Conservation (phyloP, 1,140 invertebrate genomes). For the Rhyacophila brunnea region DNA sequence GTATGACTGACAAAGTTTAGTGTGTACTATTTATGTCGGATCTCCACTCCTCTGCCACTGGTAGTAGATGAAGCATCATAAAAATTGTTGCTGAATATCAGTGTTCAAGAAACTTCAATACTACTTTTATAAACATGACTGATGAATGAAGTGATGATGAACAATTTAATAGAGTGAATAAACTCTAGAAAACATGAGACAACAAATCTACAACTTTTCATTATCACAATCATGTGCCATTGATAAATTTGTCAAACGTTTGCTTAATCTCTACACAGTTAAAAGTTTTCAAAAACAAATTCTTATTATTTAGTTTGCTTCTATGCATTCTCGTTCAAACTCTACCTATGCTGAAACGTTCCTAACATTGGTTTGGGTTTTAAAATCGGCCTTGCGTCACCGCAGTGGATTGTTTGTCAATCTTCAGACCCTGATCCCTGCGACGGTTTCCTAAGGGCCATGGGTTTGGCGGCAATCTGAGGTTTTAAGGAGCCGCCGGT, state of each 20-base stretch:
- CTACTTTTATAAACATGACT: background rate
- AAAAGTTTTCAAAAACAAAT: conserved; percentile 2
- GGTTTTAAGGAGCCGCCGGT: conserved; percentile 65
- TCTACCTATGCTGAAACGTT: conserved; percentile 28
- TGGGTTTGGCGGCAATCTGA: conserved; percentile 71
- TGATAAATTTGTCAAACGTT: too few species aligned
- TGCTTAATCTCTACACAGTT: too few species aligned
- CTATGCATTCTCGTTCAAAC: conserved; percentile 2
- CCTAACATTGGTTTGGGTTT: conserved; percentile 29
- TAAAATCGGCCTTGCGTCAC: conserved; percentile 16
- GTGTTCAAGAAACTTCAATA: background rate
- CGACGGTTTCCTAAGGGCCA: conserved; percentile 68
- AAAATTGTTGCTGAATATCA: too few species aligned
- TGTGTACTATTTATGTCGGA: too few species aligned
- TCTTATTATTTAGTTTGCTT: background rate
- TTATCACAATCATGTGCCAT: too few species aligned
- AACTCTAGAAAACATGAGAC: background rate
- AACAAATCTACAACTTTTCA: too few species aligned
- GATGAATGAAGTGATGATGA: conserved; percentile 1
- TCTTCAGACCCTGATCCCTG: conserved; percentile 47
- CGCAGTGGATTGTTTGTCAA: conserved; percentile 22
- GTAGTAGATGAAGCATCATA: too few species aligned
- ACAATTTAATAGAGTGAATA: background rate
- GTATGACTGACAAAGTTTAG: too few species aligned
- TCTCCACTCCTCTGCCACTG: too few species aligned